Conservation (phyloP, 1,140 invertebrate species). For the Musca domestica region DNA sequence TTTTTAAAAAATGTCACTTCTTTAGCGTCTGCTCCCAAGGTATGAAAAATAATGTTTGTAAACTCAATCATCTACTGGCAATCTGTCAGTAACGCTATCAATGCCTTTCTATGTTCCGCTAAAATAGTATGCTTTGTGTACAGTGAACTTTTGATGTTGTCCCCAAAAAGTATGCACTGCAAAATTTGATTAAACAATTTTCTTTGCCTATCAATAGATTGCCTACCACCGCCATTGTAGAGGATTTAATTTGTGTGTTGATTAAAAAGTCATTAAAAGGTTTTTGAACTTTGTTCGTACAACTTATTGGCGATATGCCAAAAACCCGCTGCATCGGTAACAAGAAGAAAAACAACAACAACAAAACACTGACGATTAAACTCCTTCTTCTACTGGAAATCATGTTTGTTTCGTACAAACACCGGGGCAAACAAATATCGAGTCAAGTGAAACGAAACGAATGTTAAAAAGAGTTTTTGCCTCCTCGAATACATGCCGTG, state of each 20-base stretch:
- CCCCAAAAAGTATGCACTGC: too few relatives aligned
- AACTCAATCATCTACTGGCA: too few relatives aligned
- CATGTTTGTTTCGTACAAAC: not conserved
- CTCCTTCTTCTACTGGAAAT: not conserved
- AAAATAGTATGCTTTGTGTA: too few relatives aligned
- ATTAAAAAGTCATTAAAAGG: conserved; percentile 19
- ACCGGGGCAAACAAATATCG: not conserved
- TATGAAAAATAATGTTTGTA: too few relatives aligned
- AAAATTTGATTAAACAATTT: too few relatives aligned
- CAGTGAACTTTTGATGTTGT: too few relatives aligned
- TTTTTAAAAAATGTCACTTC: too few relatives aligned
- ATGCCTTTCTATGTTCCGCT: too few relatives aligned
- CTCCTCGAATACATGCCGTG: not conserved
- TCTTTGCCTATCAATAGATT: too few relatives aligned
- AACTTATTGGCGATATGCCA: conserved; percentile 1
- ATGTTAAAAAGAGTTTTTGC: not conserved
- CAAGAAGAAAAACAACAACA: not conserved
- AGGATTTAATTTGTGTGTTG: not conserved
- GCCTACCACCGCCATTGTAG: too few relatives aligned
- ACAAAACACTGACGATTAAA: not conserved
- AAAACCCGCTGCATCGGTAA: not conserved
- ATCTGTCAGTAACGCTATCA: too few relatives aligned
- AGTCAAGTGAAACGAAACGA: not conserved
- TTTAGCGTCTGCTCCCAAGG: too few relatives aligned
- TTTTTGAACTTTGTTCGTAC: conserved; percentile 2